A percentile compares a stretch with the other conserved stretches of the same genome.
These are phyloP conservation scores for Gnathonemus echidnorhynchus DNA, from an alignment of 2,113 vertebrate species.

Conservation along the genomic window DNA sequence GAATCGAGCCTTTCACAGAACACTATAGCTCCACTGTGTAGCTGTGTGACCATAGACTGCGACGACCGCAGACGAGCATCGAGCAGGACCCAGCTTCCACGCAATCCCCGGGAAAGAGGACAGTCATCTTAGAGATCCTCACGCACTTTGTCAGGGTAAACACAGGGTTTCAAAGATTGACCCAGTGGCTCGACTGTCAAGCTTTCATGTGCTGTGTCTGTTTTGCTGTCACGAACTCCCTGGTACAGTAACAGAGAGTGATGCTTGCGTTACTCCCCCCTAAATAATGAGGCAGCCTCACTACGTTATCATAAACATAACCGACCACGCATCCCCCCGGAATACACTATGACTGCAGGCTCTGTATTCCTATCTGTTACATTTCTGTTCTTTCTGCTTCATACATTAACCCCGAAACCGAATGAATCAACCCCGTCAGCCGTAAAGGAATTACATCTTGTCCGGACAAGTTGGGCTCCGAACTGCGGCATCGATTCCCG, in stretches of 20 bases:
- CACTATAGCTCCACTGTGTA: background rate
- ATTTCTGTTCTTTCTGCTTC: background rate
- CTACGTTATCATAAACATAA: background rate
- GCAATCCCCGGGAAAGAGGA: background rate
- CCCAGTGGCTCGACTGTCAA: background rate
- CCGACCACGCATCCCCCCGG: too few species aligned
- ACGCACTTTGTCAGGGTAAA: background rate
- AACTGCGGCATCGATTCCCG: background rate
- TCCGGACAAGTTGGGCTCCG: background rate
- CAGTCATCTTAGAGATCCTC: background rate
- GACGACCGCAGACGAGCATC: background rate
- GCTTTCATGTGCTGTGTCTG: background rate
- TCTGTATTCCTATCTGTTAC: background rate
- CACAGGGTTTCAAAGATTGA: background rate
- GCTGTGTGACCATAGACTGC: background rate
- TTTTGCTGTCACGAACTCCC: background rate
- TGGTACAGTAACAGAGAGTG: background rate
- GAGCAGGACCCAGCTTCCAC: background rate
- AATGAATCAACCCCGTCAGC: background rate
- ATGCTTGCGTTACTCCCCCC: background rate
- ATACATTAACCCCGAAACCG: background rate
- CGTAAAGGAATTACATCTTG: background rate
- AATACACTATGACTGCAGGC: background rate
- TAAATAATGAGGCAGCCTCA: background rate
- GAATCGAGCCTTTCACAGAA: background rate